These are phyloP conservation scores for Turnix velox DNA, from an alignment of 2,113 vertebrate genomes.

Conservation along the genomic window DNA sequence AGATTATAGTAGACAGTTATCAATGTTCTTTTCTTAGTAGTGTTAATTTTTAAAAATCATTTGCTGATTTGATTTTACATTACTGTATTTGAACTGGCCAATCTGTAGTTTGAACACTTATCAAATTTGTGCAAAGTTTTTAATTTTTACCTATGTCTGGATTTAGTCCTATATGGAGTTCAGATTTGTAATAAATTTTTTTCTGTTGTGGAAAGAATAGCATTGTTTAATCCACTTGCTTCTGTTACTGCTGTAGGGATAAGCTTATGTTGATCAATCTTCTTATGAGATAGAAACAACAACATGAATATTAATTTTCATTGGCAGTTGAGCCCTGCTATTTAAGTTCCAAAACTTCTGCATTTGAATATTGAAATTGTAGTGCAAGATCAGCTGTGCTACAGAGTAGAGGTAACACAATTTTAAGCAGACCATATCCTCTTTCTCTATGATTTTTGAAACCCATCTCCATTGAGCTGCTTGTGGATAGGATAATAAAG, in stretches of 20 bases:
- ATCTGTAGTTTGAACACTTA: too few species aligned
- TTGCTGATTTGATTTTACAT: neutral
- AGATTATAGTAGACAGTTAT: neutral
- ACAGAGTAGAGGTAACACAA: neutral
- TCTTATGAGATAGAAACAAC: neutral
- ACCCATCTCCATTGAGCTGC: neutral
- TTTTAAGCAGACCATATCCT: neutral
- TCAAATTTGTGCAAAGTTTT: too few species aligned
- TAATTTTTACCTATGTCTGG: too few species aligned
- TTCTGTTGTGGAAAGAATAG: neutral
- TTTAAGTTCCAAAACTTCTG: neutral
- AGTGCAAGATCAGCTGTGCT: neutral
- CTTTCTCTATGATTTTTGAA: neutral
- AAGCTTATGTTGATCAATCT: neutral
- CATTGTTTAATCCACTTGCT: neutral
- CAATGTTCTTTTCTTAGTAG: neutral
- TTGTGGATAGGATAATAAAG: neutral
- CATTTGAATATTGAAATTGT: neutral
- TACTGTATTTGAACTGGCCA: neutral
- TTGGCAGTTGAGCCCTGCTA: neutral
- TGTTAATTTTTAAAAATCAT: neutral
- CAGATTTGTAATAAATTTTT: neutral
- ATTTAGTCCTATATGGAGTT: neutral
- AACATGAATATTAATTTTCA: neutral
- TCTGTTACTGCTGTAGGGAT: neutral